Percentiles rank a stretch among this genome's conserved stretches.
Evolutionary conservation across 2,888 invertebrate species (phyloP).

Genomic region (Xestia ashworthii): DNA sequence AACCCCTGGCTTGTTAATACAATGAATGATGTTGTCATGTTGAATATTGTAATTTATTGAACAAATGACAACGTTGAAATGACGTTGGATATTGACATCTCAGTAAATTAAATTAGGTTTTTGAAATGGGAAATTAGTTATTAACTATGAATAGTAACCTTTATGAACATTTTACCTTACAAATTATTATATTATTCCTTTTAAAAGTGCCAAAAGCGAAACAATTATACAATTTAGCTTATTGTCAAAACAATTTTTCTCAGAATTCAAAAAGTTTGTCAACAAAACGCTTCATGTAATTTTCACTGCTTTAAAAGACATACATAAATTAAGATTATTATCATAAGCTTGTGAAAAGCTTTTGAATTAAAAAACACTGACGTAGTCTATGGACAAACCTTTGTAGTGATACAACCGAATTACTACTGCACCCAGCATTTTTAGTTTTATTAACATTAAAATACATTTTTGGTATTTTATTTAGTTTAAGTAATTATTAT

Average conservation of each 20-base stretch:
- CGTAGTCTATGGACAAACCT: constrained; percentile 61
- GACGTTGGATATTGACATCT: constrained; percentile 6
- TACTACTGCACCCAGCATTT: constrained; percentile 61
- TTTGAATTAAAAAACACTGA: background rate
- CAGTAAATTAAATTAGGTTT: background rate
- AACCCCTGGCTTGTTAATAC: background rate
- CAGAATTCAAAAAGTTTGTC: background rate
- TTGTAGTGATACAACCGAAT: constrained; percentile 51
- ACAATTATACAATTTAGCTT: background rate
- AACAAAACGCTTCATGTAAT: background rate
- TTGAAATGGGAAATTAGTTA: background rate
- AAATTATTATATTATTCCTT: background rate
- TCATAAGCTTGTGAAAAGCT: background rate
- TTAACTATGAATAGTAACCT: background rate
- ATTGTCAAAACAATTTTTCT: background rate
- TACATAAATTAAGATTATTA: background rate
- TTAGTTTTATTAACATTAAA: constrained; percentile 55
- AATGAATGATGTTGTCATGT: constrained; percentile 14
- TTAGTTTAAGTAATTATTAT: constrained; percentile 38
- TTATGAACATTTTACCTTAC: background rate
- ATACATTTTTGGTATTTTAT: constrained; percentile 66
- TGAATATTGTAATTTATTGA: background rate
- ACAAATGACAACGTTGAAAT: constrained; percentile 7
- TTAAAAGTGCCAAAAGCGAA: background rate
- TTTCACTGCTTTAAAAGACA: background rate